Conservation (phyloP, 1,140 invertebrate species). For the Anoplolepis gracilipes region DNA sequence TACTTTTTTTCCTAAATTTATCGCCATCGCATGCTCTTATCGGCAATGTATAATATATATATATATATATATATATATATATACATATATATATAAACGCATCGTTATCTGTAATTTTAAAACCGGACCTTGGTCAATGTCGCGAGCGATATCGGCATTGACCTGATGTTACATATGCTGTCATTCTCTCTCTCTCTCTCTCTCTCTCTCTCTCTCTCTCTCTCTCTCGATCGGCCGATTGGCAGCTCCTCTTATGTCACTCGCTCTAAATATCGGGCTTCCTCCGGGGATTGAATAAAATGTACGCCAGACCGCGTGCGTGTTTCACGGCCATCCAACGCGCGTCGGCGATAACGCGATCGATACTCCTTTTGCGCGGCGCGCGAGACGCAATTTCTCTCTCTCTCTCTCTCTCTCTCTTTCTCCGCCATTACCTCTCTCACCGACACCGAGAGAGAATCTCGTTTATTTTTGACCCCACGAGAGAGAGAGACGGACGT, state of each 20-base stretch:
- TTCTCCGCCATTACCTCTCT: constrained; percentile 57
- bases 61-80: too few relatives aligned
- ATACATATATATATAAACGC: too few relatives aligned
- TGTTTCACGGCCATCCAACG: constrained; percentile 38
- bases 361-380: constrained; percentile 52
- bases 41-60: too few relatives aligned
- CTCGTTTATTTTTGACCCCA: constrained; percentile 74
- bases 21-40: neutral
- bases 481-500: constrained; percentile 37
- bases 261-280: constrained; percentile 19
- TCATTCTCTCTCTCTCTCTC: constrained; percentile 17
- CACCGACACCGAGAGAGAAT: constrained; percentile 3
- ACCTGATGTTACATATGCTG: constrained; percentile 42
- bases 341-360: constrained; percentile 46
- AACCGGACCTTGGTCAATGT: constrained; percentile 53
- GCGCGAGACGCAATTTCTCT: constrained; percentile 26
- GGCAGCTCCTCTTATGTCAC: constrained; percentile 50
- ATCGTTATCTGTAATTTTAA: constrained; percentile 14
- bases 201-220: neutral
- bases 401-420: neutral
- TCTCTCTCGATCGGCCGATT: neutral
- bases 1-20: constrained; percentile 10
- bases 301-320: constrained; percentile 4
- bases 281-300: constrained; percentile 40
- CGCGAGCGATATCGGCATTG: constrained; percentile 29